Conservation (phyloP, 2,888 invertebrate genomes). For the Euproctis similis region DNA sequence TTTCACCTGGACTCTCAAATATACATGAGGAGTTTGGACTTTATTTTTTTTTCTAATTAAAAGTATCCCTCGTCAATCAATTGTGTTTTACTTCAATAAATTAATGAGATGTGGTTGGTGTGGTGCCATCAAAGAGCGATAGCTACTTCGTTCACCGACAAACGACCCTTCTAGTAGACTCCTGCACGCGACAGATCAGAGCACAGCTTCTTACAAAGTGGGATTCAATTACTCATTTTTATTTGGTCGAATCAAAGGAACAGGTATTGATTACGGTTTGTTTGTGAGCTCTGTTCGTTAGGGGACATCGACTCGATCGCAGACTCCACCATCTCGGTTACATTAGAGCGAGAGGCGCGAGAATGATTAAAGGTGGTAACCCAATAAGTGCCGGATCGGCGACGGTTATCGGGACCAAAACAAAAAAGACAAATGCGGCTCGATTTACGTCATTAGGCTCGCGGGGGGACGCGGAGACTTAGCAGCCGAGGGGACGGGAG, state of each 20-base stretch:
- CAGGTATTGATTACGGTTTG: slow-evolving; percentile 59
- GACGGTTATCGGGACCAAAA: slow-evolving; percentile 49
- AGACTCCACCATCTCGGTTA: slow-evolving; percentile 34
- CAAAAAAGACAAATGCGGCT: slow-evolving; percentile 59
- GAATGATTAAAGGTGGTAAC: slow-evolving; percentile 68
- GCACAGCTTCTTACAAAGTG: slow-evolving; percentile 20
- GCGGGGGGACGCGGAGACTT: slow-evolving; percentile 7
- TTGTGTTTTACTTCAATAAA: too few relatives aligned
- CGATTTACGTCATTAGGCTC: slow-evolving; percentile 64
- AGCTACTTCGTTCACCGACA: too few relatives aligned
- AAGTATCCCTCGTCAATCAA: too few relatives aligned
- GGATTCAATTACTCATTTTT: slow-evolving; percentile 50
- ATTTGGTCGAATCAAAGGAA: slow-evolving; percentile 50
- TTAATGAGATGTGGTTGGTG: too few relatives aligned
- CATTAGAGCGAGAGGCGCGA: slow-evolving; percentile 37
- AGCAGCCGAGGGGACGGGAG: slow-evolving; percentile 8
- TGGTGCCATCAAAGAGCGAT: too few relatives aligned
- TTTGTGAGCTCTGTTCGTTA: slow-evolving; percentile 44
- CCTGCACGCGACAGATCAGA: too few relatives aligned
- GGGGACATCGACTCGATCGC: too few relatives aligned
- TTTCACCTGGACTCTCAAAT: too few relatives aligned
- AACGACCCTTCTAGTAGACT: too few relatives aligned
- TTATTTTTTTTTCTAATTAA: too few relatives aligned
- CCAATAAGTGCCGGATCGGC: slow-evolving; percentile 55
- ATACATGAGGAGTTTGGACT: too few relatives aligned